Conservation (phyloP, 2,797 vertebrate genomes). For the Brachyrhaphis roseni region DNA sequence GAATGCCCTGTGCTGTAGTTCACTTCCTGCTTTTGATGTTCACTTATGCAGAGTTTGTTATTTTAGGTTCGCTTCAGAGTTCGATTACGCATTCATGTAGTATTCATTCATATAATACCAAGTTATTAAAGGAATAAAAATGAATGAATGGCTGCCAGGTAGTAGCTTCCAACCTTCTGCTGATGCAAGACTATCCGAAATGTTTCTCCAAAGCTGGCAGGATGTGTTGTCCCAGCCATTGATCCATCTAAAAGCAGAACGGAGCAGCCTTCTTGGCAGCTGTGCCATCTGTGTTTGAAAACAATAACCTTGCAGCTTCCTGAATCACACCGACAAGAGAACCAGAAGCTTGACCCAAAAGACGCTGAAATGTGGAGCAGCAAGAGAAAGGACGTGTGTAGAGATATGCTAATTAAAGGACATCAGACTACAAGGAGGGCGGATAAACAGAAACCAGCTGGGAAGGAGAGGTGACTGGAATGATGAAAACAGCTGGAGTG, state of each 20-base stretch:
- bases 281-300: neutral
- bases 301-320: conserved; percentile 8
- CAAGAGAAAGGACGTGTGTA: neutral
- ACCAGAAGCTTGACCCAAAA: neutral
- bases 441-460: conserved; percentile 1
- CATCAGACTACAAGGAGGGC: neutral
- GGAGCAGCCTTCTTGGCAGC: neutral
- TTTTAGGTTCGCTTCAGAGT: too few relatives aligned
- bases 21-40: too few relatives aligned
- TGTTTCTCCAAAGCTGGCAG: neutral
- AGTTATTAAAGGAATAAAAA: neutral
- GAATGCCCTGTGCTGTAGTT: too few relatives aligned
- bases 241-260: neutral
- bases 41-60: too few relatives aligned
- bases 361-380: neutral
- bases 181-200: neutral
- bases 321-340: neutral
- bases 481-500: conserved; percentile 27
- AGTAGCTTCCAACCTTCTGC: neutral
- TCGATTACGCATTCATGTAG: neutral
- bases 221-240: neutral
- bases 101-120: neutral
- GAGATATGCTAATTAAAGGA: neutral
- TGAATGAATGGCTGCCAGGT: neutral
- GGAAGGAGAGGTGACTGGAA: conserved; percentile 1